Evolutionary conservation across 2,888 invertebrate species (phyloP).

Genomic region (Athalia circularis): DNA sequence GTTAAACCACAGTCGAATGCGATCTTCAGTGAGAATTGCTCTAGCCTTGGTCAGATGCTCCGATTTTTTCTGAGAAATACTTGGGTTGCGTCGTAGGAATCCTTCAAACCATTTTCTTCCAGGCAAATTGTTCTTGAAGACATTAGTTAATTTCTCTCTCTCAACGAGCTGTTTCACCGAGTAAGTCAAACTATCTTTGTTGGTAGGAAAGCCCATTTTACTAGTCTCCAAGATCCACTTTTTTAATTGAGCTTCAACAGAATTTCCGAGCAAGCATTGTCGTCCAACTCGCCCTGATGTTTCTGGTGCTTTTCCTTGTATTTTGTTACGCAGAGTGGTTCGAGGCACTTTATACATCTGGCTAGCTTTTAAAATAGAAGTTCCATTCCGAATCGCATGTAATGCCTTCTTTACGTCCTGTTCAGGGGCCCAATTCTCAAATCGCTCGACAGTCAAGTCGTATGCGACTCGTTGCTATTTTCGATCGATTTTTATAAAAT

Average conservation of each 20-base stretch:
- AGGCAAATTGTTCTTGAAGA: constrained; percentile 28
- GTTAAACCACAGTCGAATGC: constrained; percentile 53
- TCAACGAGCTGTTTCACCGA: constrained; percentile 54
- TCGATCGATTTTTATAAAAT: no score
- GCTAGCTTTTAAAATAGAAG: neutral
- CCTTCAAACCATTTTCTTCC: constrained; percentile 54
- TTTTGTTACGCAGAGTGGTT: neutral
- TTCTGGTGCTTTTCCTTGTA: constrained; percentile 5
- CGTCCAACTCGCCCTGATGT: constrained; percentile 51
- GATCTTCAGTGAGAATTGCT: constrained; percentile 51
- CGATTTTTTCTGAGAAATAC: constrained; percentile 49
- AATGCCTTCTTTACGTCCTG: constrained; percentile 1
- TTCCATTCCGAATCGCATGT: neutral
- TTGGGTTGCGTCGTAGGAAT: constrained; percentile 53
- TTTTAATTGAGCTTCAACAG: constrained; percentile 50
- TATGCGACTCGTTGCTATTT: no score
- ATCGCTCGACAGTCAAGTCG: no score
- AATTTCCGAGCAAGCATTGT: constrained; percentile 48
- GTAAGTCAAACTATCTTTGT: constrained; percentile 50
- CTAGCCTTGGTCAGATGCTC: constrained; percentile 52
- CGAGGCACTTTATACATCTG: neutral
- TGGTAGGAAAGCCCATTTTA: constrained; percentile 54
- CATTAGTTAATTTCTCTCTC: constrained; percentile 47
- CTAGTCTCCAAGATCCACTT: constrained; percentile 53
- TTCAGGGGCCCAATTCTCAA: no score